A percentile compares a stretch with the other conserved stretches of the same genome.
Conservation (phyloP, 2,888 invertebrate genomes). For the Acanthopleura granulata region DNA sequence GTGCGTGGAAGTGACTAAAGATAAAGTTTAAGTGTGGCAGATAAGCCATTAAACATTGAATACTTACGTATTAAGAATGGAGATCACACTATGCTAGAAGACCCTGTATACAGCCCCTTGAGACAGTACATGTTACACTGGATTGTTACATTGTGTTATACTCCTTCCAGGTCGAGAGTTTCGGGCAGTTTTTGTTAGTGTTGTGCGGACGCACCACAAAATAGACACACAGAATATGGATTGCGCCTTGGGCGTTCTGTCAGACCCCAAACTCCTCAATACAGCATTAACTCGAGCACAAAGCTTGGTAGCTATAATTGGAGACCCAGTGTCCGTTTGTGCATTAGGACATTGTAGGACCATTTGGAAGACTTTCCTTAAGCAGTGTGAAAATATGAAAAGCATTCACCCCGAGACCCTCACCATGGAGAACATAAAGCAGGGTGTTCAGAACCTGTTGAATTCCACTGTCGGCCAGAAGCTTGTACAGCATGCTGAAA, state of each 20-base stretch:
- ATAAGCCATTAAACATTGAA: too few species aligned
- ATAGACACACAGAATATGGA: constrained; percentile 32
- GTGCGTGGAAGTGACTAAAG: too few species aligned
- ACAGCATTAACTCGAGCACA: constrained; percentile 66
- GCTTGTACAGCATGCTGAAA: constrained; percentile 23
- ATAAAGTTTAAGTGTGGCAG: too few species aligned
- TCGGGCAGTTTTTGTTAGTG: constrained; percentile 61
- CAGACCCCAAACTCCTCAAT: constrained; percentile 64
- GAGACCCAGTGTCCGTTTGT: constrained; percentile 63
- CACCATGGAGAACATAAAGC: constrained; percentile 50
- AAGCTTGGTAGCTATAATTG: constrained; percentile 61
- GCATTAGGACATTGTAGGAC: constrained; percentile 60
- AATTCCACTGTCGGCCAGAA: not conserved
- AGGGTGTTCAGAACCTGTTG: constrained; percentile 8
- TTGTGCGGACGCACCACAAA: constrained; percentile 57
- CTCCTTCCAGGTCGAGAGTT: constrained; percentile 60
- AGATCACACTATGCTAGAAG: too few species aligned
- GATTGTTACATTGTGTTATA: too few species aligned
- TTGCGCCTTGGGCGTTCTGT: constrained; percentile 62
- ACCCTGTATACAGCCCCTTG: too few species aligned
- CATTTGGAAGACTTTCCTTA: constrained; percentile 6
- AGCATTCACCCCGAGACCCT: constrained; percentile 51
- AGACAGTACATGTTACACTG: too few species aligned
- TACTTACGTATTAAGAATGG: too few species aligned
- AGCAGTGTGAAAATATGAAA: constrained; percentile 46